Evolutionary conservation across 2,797 vertebrate species (phyloP), one percentile per base, ranked within the genome.

Genomic region (Cuculus canorus): DNA sequence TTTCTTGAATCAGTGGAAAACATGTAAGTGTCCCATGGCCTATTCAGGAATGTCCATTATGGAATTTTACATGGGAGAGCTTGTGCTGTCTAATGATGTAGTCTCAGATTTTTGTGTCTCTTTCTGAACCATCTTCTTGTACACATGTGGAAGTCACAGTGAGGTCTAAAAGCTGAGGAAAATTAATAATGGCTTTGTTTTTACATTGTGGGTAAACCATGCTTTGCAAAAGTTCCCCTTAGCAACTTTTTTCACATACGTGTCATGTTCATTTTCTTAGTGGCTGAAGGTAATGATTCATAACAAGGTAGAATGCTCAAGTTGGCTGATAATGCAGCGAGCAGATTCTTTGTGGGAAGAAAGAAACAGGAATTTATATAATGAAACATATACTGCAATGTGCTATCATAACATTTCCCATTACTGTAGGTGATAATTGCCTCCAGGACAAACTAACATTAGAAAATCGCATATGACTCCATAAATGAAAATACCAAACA

Each of bases 1-100:
- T 66, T 80, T 91, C 88, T 84, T 39, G 27, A 83, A 73, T 59
- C 41, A 47, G 13, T 79, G 43, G 66, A 83, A 90, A 90, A 54
- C 10, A 69, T 3, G 0, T n/a, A 69, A 78, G 9, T 22, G 13
- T 61, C 24, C 22, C 30, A 48, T 1, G 3, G 19, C 10, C 33
- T 75, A 5, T 57, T 78, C 80, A 90, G 61, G 57, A 86, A 78
- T 13, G 27, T 71, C 22, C 10, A 50, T 59, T 64, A 25, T 6
- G 18, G 23, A 85, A 41, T 24, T 81, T 65, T 50, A 24, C 41
- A 17, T 32, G 52, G 39, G 57, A 66, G 17, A 60, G 10, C 4
- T 15, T 6, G 14, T 88, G 53, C 59, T 68, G 10, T 33, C 27
- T 47, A 80, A 3, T 53, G 25, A 60, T 17, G 8, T 22, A 24